phyloP scores from a whole-genome alignment of 2,888 invertebrate species.

The Dione vanillae region DNA sequence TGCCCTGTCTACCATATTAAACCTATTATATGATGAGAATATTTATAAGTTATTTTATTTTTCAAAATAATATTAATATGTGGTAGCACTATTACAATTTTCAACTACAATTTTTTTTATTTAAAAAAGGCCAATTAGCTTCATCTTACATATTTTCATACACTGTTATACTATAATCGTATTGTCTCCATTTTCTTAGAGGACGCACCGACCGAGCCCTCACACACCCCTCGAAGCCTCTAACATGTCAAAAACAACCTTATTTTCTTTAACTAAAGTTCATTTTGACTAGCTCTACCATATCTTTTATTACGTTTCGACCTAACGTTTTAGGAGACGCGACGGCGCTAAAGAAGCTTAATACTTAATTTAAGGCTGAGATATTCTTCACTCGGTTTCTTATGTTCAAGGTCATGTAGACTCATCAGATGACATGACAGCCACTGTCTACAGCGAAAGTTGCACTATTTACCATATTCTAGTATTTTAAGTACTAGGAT shows the following conservation, averaged over 20 bases:
- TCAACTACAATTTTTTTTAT: not conserved
- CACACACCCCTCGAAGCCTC: conserved; percentile 64
- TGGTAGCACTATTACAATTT: no score
- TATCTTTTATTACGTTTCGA: conserved; percentile 50
- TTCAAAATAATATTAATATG: no score
- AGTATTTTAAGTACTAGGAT: not conserved
- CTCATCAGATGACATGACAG: conserved; percentile 42
- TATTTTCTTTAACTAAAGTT: conserved; percentile 32
- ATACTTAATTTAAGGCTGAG: conserved; percentile 72
- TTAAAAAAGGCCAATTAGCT: not conserved
- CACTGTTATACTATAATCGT: conserved; percentile 73
- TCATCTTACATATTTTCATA: conserved; percentile 46
- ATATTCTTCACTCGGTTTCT: conserved; percentile 64
- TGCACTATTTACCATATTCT: not conserved
- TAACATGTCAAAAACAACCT: conserved; percentile 43
- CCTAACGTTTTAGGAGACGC: conserved; percentile 58
- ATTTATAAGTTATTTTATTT: no score
- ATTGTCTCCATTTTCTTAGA: conserved; percentile 80
- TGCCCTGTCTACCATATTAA: no score
- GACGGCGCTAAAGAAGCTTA: conserved; percentile 73
- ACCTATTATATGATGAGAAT: no score
- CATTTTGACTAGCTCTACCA: not conserved
- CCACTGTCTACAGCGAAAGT: conserved; percentile 21
- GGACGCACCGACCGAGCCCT: conserved; percentile 73
- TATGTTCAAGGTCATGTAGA: conserved; percentile 67